Evolutionary conservation across 2,797 vertebrate genomes (phyloP).

Genomic region (Synanceia verrucosa): DNA sequence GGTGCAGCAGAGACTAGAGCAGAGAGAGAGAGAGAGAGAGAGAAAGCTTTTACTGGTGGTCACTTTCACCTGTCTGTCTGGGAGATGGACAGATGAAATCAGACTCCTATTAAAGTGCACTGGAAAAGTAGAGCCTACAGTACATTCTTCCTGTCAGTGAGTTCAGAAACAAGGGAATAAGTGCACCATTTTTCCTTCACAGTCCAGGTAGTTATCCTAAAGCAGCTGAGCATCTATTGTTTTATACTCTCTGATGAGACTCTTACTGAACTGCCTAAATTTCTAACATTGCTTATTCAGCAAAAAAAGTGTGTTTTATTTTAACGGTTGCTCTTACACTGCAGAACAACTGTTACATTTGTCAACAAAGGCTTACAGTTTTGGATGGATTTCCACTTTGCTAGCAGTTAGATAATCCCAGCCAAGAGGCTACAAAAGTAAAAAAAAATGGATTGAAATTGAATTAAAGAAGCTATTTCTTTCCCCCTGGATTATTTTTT

Average conservation of each 20-base stretch:
- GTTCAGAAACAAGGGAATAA: slow-evolving; percentile 22
- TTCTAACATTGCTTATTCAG: slow-evolving; percentile 24
- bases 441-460: slow-evolving; percentile 48
- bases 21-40: slow-evolving; percentile 12
- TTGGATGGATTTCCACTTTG: slow-evolving; percentile 41
- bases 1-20: slow-evolving; percentile 8
- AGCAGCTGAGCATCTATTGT: slow-evolving; percentile 24
- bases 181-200: slow-evolving; percentile 5
- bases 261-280: slow-evolving; percentile 10
- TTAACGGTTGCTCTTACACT: slow-evolving; percentile 22
- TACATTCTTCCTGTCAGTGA: slow-evolving; percentile 24
- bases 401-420: slow-evolving; percentile 39
- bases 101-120: slow-evolving; percentile 44
- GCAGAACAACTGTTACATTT: slow-evolving; percentile 34
- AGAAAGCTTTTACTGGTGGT: slow-evolving; percentile 58
- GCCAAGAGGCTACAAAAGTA: slow-evolving; percentile 29
- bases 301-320: slow-evolving; percentile 21
- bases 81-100: slow-evolving; percentile 64
- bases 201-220: slow-evolving; percentile 9
- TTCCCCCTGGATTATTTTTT: slow-evolving; percentile 40
- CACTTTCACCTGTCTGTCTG: slow-evolving; percentile 66
- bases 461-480: slow-evolving; percentile 55
- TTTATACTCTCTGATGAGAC: slow-evolving; percentile 21
- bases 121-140: slow-evolving; percentile 42
- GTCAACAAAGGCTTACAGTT: slow-evolving; percentile 23